Base-by-base conservation (phyloP, 2,888 invertebrate genomes). In the Trachelus troglodyta region DNA sequence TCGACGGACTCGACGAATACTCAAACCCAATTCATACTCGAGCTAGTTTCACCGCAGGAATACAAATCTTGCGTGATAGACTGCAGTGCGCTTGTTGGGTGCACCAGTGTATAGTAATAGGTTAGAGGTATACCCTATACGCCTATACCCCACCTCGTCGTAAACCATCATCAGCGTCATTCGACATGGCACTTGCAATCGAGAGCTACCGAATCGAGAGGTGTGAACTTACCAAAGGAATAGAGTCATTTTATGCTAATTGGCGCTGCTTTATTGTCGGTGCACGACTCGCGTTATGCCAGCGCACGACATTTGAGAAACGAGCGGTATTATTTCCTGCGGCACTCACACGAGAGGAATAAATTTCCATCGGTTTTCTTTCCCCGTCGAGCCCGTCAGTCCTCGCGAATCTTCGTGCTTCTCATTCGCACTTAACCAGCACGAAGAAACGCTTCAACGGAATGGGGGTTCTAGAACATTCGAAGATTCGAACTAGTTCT, bases 201-300 rank as follows among this genome's bases (percentile, higher is more conserved):
- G n/a, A 30, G n/a, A 69, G 30, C 30, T 30, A 30, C 69, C 69
- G 69, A 69, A 69, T 69, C 69, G 69, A 30, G 30, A 69, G 69
- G 69, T 69, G 69, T 33, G 69, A 69, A 69, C 31, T 69, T 30
- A 30, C 31, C 31, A 74, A 74, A 74, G 74, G 33, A 74, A 74
- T 74, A 31, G 74, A 74, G 74, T 74, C 74, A 74, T 74, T 74
- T 74, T 74, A 74, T 74, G 74, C 34, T 74, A 74, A 74, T 74
- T 74, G 74, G 9, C n/a, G n/a, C 31, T 15, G 35, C 74, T 34
- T 74, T 74, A 74, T 74, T 34, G n/a, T 34, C 74, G 33, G 74
- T 31, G 74, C 74, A 34, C 40, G 40, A 15, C 69, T 69, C 30
- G 69, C 69, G 69, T 69, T 69, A 69, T 33, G 69, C 31, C 69